phyloP scores from a whole-genome alignment of 2,797 vertebrate genomes.

The Cyprinodon diabolis region DNA sequence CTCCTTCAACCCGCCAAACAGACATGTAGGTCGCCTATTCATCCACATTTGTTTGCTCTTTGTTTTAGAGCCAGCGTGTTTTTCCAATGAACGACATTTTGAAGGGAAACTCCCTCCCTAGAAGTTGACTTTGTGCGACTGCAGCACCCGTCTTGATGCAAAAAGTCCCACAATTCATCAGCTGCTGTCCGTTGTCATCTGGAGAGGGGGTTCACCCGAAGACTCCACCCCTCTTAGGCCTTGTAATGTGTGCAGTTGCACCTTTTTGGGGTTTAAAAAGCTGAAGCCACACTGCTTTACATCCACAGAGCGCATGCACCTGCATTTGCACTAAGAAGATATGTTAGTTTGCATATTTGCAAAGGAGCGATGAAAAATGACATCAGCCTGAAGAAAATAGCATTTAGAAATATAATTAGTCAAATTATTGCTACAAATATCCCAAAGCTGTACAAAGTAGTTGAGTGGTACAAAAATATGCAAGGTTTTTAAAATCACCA shows the following conservation, averaged over 20 bases:
- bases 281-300: constrained; percentile 22
- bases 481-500: no score
- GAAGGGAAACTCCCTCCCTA: constrained; percentile 61
- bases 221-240: neutral
- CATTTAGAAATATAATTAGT: no score
- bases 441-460: no score
- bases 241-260: neutral
- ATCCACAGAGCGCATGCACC: constrained; percentile 3
- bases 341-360: constrained; percentile 2
- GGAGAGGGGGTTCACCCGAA: neutral
- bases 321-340: neutral
- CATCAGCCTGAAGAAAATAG: no score
- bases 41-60: constrained; percentile 51
- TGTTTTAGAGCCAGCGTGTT: constrained; percentile 57
- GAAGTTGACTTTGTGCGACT: constrained; percentile 66
- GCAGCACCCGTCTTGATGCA: constrained; percentile 35
- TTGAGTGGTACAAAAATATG: no score
- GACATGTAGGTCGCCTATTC: constrained; percentile 48
- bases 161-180: constrained; percentile 51
- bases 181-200: constrained; percentile 20
- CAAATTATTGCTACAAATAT: neutral
- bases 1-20: constrained; percentile 47
- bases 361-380: neutral
- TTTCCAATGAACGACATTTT: constrained; percentile 52
- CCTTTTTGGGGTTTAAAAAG: constrained; percentile 22